phyloP scores from a whole-genome alignment of 2,888 invertebrate genomes.

The Pammene fasciana region DNA sequence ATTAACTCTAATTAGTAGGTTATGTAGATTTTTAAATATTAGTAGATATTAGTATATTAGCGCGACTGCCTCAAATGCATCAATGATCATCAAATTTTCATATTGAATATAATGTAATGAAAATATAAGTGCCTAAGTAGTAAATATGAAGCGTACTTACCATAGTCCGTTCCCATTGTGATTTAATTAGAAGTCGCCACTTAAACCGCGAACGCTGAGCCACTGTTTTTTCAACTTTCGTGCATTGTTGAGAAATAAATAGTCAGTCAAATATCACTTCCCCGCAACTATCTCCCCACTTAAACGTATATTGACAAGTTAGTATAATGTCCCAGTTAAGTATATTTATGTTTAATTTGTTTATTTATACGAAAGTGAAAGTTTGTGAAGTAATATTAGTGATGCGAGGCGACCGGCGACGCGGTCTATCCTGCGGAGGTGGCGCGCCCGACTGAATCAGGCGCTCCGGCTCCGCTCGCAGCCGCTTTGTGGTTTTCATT shows the following conservation, averaged over 20 bases:
- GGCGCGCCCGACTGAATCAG: constrained; percentile 22
- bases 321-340: constrained; percentile 15
- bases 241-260: constrained; percentile 40
- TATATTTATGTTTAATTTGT: constrained; percentile 39
- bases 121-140: background rate
- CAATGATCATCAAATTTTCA: background rate
- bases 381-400: constrained; percentile 43
- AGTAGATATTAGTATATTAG: too few species aligned
- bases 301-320: constrained; percentile 4
- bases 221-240: constrained; percentile 37
- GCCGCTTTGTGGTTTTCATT: background rate
- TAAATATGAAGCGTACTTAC: constrained; percentile 51
- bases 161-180: constrained; percentile 70
- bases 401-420: background rate
- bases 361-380: constrained; percentile 53
- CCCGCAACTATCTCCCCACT: background rate
- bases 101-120: background rate
- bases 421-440: background rate
- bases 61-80: background rate
- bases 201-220: constrained; percentile 19
- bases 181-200: constrained; percentile 33
- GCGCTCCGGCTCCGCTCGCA: background rate
- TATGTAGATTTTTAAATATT: too few species aligned
- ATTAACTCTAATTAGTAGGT: too few species aligned
- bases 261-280: constrained; percentile 20